A percentile compares a stretch with the other conserved stretches of the same genome.
phyloP scores from a whole-genome alignment of 2,797 vertebrate genomes.

The Amphiprion clarkii region DNA sequence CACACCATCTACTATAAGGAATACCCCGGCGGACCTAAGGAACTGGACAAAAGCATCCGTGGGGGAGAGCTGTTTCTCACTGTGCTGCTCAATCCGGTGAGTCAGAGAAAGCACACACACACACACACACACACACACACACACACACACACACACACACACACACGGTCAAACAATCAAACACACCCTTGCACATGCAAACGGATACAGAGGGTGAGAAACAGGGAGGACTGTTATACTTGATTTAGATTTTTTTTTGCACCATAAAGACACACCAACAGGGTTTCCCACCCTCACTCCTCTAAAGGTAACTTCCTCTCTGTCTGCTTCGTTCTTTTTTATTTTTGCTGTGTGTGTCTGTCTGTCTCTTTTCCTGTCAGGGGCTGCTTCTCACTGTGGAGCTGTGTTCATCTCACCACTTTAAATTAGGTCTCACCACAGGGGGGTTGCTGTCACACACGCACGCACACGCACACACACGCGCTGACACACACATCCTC shows the following conservation, averaged over 20 bases:
- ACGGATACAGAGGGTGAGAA: slow-evolving; percentile 28
- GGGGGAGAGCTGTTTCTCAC: slow-evolving; percentile 98
- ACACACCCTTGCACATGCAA: slow-evolving; percentile 11
- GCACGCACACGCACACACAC: slow-evolving; percentile 22
- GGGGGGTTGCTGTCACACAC: slow-evolving; percentile 72
- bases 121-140: background rate
- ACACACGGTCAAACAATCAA: background rate
- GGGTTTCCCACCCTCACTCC: slow-evolving; percentile 41
- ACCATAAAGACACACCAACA: slow-evolving; percentile 48
- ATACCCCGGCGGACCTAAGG: slow-evolving; percentile 95
- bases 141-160: slow-evolving; percentile 31
- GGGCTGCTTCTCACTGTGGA: slow-evolving; percentile 67
- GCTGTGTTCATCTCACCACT: slow-evolving; percentile 79
- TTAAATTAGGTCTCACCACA: slow-evolving; percentile 84
- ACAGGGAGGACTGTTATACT: slow-evolving; percentile 25
- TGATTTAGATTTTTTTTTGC: slow-evolving; percentile 56
- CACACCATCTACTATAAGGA: slow-evolving; percentile 99
- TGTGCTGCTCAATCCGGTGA: slow-evolving; percentile 96
- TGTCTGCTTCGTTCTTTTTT: slow-evolving; percentile 50
- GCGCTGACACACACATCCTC: slow-evolving; percentile 23
- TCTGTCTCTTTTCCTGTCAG: slow-evolving; percentile 67
- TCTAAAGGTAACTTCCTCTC: slow-evolving; percentile 56
- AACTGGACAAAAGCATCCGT: slow-evolving; percentile 96
- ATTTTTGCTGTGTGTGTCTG: slow-evolving; percentile 39
- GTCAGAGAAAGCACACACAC: slow-evolving; percentile 67